These are phyloP conservation scores for Erannis defoliaria DNA, from an alignment of 2,888 invertebrate genomes.

Conservation along the genomic window DNA sequence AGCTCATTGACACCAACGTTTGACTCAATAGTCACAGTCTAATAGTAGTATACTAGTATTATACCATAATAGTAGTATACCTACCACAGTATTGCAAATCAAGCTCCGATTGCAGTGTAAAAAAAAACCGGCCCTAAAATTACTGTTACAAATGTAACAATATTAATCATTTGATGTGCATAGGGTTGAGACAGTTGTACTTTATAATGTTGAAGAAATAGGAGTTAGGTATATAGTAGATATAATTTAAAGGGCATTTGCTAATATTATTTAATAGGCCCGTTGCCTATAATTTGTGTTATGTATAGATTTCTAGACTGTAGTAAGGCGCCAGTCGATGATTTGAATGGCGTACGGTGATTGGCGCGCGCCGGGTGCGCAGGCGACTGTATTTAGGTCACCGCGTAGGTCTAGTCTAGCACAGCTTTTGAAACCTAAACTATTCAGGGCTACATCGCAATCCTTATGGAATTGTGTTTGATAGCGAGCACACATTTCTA, in stretches of 20 bases:
- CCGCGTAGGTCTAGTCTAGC: conserved; percentile 78
- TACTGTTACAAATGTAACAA: neutral
- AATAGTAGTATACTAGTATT: too few species aligned
- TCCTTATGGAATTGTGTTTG: conserved; percentile 29
- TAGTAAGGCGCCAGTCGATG: conserved; percentile 75
- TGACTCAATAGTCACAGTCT: too few species aligned
- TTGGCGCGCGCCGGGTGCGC: conserved; percentile 80
- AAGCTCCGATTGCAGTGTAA: neutral
- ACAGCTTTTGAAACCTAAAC: conserved; percentile 63
- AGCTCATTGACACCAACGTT: too few species aligned
- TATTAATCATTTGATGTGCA: neutral
- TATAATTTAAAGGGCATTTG: conserved; percentile 68
- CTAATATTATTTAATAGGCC: conserved; percentile 71
- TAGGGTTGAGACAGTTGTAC: conserved; percentile 25
- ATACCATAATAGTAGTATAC: too few species aligned
- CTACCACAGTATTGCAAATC: too few species aligned
- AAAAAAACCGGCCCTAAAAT: neutral
- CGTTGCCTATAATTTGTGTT: conserved; percentile 68
- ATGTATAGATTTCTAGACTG: conserved; percentile 71
- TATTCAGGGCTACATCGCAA: conserved; percentile 46
- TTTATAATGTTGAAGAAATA: conserved; percentile 46
- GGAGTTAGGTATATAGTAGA: conserved; percentile 45
- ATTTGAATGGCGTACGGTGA: conserved; percentile 77
- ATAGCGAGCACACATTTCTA: conserved; percentile 18
- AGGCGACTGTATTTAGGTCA: conserved; percentile 80